phyloP scores from a whole-genome alignment of 2,113 vertebrate genomes.

The Indicator indicator region DNA sequence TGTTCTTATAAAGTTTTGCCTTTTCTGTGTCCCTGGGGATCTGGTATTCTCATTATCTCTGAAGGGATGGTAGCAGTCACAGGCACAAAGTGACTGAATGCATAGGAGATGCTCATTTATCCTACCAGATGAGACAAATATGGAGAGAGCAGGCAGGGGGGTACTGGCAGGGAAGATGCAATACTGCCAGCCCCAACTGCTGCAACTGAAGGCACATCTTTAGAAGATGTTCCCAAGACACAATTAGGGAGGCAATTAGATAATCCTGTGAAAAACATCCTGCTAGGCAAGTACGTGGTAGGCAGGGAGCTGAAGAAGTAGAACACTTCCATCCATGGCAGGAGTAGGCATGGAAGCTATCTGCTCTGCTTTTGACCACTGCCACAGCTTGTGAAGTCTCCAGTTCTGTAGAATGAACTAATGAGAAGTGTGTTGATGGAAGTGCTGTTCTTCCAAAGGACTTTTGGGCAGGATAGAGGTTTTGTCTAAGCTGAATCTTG shows the following conservation, averaged over 20 bases:
- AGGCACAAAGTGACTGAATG: not conserved
- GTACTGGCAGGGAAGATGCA: slow-evolving; percentile 8
- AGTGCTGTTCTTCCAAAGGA: not conserved
- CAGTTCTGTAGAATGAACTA: not conserved
- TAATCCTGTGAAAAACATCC: not conserved
- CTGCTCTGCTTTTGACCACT: not conserved
- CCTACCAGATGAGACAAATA: not conserved
- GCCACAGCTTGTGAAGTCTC: not conserved
- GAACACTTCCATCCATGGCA: not conserved
- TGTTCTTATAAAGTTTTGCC: not conserved
- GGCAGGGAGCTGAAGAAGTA: not conserved
- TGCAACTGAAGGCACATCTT: not conserved
- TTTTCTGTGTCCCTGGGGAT: not conserved
- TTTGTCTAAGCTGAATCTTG: not conserved
- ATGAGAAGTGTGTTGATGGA: not conserved
- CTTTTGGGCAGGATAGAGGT: not conserved
- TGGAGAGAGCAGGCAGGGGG: not conserved
- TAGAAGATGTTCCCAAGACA: not conserved
- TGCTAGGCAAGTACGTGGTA: not conserved
- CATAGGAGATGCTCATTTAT: not conserved
- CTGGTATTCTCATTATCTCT: not conserved
- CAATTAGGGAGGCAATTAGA: not conserved
- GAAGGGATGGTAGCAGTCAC: not conserved
- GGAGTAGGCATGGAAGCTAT: not conserved
- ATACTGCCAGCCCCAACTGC: not conserved